These are phyloP conservation scores for Pygathrix nemaeus DNA, from an alignment of 2,113 vertebrate genomes.

Conservation along the genomic window DNA sequence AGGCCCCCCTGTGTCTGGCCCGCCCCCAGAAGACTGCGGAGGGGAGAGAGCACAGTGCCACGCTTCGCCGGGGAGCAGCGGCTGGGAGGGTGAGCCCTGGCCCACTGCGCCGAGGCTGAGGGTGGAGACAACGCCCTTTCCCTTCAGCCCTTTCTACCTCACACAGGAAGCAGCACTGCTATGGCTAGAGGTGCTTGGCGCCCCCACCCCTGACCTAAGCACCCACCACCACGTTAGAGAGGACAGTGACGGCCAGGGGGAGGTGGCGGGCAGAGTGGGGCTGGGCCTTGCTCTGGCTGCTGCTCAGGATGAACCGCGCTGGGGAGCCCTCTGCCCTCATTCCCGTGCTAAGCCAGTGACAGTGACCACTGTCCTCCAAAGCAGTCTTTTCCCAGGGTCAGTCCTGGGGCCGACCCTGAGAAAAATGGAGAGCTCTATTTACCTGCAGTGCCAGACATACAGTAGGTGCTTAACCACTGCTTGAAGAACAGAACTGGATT, in stretches of 20 bases:
- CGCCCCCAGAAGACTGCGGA: not conserved
- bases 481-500: not conserved
- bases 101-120: not conserved
- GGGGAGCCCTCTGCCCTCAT: not conserved
- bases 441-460: not conserved
- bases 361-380: not conserved
- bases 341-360: rapidly evolving
- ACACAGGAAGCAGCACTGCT: not conserved
- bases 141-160: not conserved
- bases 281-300: not conserved
- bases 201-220: no score
- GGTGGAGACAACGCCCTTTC: not conserved
- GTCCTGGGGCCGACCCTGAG: not conserved
- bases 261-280: not conserved
- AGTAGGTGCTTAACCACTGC: not conserved
- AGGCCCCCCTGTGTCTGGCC: not conserved
- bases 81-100: not conserved
- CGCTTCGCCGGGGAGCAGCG: not conserved
- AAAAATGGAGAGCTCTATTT: not conserved
- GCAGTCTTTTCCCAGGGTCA: not conserved
- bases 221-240: not conserved
- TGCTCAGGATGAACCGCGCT: not conserved
- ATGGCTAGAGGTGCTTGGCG: not conserved
- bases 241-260: not conserved
- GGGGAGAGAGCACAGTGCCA: not conserved